Evolutionary conservation across 2,113 vertebrate genomes (phyloP).

Genomic region (Hyaena hyaena): DNA sequence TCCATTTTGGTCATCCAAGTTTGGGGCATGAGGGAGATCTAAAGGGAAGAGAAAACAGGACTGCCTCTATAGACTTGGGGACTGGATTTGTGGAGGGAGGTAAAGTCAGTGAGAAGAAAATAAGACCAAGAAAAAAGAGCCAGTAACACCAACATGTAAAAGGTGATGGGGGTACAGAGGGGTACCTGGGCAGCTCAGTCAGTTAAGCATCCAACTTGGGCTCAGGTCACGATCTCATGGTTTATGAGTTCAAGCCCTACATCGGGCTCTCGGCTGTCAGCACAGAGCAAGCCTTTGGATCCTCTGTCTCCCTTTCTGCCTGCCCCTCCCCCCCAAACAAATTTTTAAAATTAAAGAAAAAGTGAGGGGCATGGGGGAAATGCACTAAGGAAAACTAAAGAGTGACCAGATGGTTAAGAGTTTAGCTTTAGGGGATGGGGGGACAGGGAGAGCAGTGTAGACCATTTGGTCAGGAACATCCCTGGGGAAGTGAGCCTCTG

Average conservation of each 20-base stretch:
- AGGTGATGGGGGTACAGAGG: too few species aligned
- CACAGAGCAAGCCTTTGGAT: too few species aligned
- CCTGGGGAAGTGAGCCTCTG: not conserved
- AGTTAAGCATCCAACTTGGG: too few species aligned
- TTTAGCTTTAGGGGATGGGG: not conserved
- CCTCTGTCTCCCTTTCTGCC: too few species aligned
- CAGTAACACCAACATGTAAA: not conserved
- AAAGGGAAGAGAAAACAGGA: not conserved
- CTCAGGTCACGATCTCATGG: too few species aligned
- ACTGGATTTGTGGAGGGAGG: not conserved
- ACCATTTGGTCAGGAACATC: not conserved
- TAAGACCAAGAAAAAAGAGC: not conserved
- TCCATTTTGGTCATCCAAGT: not conserved
- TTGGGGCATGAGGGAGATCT: not conserved
- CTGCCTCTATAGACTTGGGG: not conserved
- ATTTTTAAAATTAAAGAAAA: too few species aligned
- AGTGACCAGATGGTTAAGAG: not conserved
- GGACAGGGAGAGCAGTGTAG: not conserved
- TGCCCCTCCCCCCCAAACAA: too few species aligned
- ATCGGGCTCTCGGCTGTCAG: too few species aligned
- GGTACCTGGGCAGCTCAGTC: too few species aligned
- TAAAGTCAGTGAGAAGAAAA: not conserved
- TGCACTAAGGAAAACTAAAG: not conserved
- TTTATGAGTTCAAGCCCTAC: too few species aligned
- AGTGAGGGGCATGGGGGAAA: rapidly evolving